A percentile compares a stretch with the other conserved stretches of the same genome.
Conservation (phyloP, 2,113 vertebrate genomes). For the Tachysurus fulvidraco region DNA sequence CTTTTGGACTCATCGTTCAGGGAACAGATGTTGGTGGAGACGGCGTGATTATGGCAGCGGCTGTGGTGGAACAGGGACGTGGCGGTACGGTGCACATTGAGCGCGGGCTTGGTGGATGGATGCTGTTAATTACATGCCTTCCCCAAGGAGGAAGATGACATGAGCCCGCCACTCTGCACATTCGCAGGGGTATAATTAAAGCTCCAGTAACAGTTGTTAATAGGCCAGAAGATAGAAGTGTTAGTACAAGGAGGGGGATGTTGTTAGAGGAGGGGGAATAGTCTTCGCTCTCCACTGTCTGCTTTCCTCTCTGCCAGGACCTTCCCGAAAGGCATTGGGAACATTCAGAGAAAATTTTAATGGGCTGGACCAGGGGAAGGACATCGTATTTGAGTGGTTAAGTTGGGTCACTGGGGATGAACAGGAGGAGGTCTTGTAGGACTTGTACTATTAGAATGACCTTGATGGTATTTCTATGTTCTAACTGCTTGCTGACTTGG, state of each 20-base stretch:
- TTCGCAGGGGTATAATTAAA: conserved; percentile 98
- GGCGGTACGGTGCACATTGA: conserved; percentile 68
- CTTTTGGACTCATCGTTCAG: conserved; percentile 83
- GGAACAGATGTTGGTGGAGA: conserved; percentile 94
- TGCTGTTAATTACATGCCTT: conserved; percentile 98
- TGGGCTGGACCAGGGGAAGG: conserved; percentile 51
- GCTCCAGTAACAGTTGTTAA: conserved; percentile 98
- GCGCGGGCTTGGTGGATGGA: conserved; percentile 90
- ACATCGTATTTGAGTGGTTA: conserved; percentile 50
- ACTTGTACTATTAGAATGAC: conserved; percentile 42
- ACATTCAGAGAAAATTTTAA: conserved; percentile 53
- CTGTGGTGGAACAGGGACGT: conserved; percentile 79
- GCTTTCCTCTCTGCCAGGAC: conserved; percentile 59
- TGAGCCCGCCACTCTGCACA: conserved; percentile 88
- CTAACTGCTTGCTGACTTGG: conserved; percentile 32
- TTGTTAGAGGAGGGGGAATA: conserved; percentile 49
- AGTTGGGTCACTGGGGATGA: conserved; percentile 35
- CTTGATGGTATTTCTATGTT: conserved; percentile 32
- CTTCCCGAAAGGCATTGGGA: conserved; percentile 63
- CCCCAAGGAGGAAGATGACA: conserved; percentile 96
- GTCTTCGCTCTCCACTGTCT: conserved; percentile 56
- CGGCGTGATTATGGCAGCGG: conserved; percentile 94
- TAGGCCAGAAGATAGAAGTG: conserved; percentile 96
- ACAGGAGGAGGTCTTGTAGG: conserved; percentile 23
- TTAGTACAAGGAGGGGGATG: conserved; percentile 69